A percentile compares a stretch with the other conserved stretches of the same genome.
These are phyloP conservation scores for Melanostoma mellinum DNA, from an alignment of 2,888 invertebrate species.

Conservation along the genomic window DNA sequence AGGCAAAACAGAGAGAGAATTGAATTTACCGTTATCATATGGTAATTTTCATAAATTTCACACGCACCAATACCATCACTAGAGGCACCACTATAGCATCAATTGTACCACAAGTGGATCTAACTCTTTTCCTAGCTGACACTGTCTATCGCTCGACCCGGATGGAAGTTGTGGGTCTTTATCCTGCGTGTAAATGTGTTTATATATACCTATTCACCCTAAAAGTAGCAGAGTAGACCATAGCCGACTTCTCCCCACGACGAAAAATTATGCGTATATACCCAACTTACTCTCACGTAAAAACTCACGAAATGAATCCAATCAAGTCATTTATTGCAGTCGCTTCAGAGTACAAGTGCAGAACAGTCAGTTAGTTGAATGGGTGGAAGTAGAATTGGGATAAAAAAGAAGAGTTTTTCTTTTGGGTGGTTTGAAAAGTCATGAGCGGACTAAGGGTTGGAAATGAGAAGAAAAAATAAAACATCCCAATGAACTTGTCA, in stretches of 20 bases:
- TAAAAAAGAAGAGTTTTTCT: constrained; percentile 2
- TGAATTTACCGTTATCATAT: constrained; percentile 73
- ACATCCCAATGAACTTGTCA: background rate
- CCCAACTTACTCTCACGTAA: constrained; percentile 55
- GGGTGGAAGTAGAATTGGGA: constrained; percentile 7
- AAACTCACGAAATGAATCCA: constrained; percentile 69
- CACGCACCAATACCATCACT: constrained; percentile 69
- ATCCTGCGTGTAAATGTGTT: constrained; percentile 40
- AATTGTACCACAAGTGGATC: constrained; percentile 65
- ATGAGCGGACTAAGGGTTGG: background rate
- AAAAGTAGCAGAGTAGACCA: background rate
- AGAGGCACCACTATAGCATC: constrained; percentile 18
- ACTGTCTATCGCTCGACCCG: constrained; percentile 15
- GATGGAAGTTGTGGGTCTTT: constrained; percentile 14
- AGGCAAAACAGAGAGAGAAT: constrained; percentile 44
- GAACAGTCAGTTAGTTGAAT: constrained; percentile 21
- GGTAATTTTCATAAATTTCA: constrained; percentile 73
- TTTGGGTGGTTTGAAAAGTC: background rate
- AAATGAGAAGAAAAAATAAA: background rate
- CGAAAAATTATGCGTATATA: constrained; percentile 64
- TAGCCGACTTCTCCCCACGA: constrained; percentile 26
- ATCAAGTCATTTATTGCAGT: constrained; percentile 64
- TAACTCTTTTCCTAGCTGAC: constrained; percentile 51
- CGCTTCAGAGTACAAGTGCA: constrained; percentile 39
- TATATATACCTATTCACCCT: background rate